Evolutionary conservation across 2,888 invertebrate species (phyloP).

Genomic region (Lasioglossum figueresi): DNA sequence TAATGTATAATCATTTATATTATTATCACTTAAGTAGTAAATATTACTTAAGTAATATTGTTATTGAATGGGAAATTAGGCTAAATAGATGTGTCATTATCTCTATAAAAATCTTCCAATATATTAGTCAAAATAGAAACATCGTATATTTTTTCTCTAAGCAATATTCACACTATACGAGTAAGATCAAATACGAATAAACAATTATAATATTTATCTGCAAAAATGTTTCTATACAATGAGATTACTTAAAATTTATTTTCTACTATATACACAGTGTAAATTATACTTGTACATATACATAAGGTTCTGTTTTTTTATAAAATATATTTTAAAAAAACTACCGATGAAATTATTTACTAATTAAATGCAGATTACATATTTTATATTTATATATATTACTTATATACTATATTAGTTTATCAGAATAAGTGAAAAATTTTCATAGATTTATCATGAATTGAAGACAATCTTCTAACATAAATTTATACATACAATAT

Average conservation of each 20-base stretch:
- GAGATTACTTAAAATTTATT: background rate
- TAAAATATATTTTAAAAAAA: constrained; percentile 52
- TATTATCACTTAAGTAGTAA: background rate
- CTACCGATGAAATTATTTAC: constrained; percentile 47
- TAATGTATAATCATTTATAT: background rate
- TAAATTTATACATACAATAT: background rate
- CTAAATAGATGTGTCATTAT: background rate
- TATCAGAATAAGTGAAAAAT: constrained; percentile 36
- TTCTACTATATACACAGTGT: constrained; percentile 22
- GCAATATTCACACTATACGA: constrained; percentile 26
- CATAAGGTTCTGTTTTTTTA: constrained; percentile 4
- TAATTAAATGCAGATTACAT: constrained; percentile 54
- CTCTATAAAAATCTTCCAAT: background rate
- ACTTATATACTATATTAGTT: constrained; percentile 46
- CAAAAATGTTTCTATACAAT: constrained; percentile 11
- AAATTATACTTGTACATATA: constrained; percentile 31
- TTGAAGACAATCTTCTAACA: constrained; percentile 37
- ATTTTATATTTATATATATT: constrained; percentile 17
- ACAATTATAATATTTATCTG: background rate
- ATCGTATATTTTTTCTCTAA: background rate
- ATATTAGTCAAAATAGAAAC: background rate
- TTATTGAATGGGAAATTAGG: background rate
- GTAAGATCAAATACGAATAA: constrained; percentile 2
- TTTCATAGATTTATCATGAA: constrained; percentile 39
- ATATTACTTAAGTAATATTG: background rate